These are phyloP conservation scores for Crematogaster levior DNA, from an alignment of 2,888 invertebrate genomes.

Conservation along the genomic window DNA sequence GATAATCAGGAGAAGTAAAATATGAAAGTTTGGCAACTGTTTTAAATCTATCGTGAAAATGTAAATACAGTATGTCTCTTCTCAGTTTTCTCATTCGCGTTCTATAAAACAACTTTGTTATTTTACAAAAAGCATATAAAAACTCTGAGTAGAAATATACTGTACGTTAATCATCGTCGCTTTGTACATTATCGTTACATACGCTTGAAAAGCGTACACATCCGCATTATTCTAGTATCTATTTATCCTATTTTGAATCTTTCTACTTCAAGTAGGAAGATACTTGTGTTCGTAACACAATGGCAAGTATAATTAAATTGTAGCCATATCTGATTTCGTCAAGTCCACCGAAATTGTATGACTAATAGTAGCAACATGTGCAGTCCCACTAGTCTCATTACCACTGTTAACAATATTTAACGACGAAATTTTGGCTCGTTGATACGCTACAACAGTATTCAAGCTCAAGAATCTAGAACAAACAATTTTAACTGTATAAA, in stretches of 20 bases:
- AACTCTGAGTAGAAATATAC: slow-evolving; percentile 24
- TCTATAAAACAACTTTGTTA: slow-evolving; percentile 38
- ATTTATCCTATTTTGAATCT: slow-evolving; percentile 21
- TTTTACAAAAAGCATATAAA: slow-evolving; percentile 33
- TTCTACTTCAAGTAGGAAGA: slow-evolving; percentile 31
- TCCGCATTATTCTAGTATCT: neutral
- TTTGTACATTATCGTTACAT: slow-evolving; percentile 37
- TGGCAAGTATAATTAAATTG: slow-evolving; percentile 63
- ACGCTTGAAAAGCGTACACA: neutral
- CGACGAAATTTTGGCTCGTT: slow-evolving; percentile 95
- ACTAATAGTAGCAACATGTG: slow-evolving; percentile 87
- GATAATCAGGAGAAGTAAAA: slow-evolving; percentile 44
- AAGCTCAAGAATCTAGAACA: slow-evolving; percentile 92
- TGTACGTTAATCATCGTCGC: slow-evolving; percentile 8
- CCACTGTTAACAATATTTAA: slow-evolving; percentile 93
- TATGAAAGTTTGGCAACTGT: slow-evolving; percentile 57
- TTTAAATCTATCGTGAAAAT: slow-evolving; percentile 31
- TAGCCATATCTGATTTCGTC: slow-evolving; percentile 79
- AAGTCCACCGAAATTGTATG: slow-evolving; percentile 86
- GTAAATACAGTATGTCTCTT: slow-evolving; percentile 30
- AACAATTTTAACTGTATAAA: neutral
- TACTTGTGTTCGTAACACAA: slow-evolving; percentile 1
- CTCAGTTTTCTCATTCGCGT: slow-evolving; percentile 6
- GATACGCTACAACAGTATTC: slow-evolving; percentile 96
- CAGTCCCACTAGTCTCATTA: slow-evolving; percentile 78